These are phyloP conservation scores for Chrysolina oricalcia DNA, from an alignment of 2,888 invertebrate genomes.

Conservation along the genomic window DNA sequence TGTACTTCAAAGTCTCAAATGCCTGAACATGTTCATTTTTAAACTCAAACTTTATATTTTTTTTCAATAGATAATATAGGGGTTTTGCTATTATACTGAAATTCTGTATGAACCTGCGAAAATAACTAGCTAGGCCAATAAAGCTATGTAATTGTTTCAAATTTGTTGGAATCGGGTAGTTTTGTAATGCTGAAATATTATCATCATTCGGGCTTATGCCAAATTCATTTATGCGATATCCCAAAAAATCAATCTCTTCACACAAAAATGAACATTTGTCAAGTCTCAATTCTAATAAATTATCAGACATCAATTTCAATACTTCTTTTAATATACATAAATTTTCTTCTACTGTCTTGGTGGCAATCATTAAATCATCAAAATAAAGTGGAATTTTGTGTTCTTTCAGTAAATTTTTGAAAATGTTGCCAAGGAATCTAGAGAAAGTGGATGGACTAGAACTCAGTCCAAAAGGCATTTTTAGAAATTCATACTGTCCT, in stretches of 20 bases:
- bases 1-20: slow-evolving; percentile 55
- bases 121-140: slow-evolving; percentile 57
- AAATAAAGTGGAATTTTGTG: too few species aligned
- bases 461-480: slow-evolving; percentile 61
- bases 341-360: too few species aligned
- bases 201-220: too few species aligned
- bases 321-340: too few species aligned
- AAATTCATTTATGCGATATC: slow-evolving; percentile 52
- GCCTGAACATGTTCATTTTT: slow-evolving; percentile 47
- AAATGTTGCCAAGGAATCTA: slow-evolving; percentile 52
- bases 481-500: slow-evolving; percentile 61
- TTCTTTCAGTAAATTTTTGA: slow-evolving; percentile 44
- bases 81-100: slow-evolving; percentile 56
- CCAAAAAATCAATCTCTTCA: slow-evolving; percentile 55
- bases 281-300: background rate
- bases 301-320: background rate
- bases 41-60: slow-evolving; percentile 54
- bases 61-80: slow-evolving; percentile 51
- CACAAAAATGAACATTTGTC: slow-evolving; percentile 17
- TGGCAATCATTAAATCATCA: too few species aligned
- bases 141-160: slow-evolving; percentile 51
- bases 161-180: slow-evolving; percentile 50
- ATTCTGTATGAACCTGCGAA: slow-evolving; percentile 54
- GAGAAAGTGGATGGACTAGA: slow-evolving; percentile 55
- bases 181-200: slow-evolving; percentile 43